Conservation (phyloP, 2,113 vertebrate genomes). For the Oncorhynchus clarkii region DNA sequence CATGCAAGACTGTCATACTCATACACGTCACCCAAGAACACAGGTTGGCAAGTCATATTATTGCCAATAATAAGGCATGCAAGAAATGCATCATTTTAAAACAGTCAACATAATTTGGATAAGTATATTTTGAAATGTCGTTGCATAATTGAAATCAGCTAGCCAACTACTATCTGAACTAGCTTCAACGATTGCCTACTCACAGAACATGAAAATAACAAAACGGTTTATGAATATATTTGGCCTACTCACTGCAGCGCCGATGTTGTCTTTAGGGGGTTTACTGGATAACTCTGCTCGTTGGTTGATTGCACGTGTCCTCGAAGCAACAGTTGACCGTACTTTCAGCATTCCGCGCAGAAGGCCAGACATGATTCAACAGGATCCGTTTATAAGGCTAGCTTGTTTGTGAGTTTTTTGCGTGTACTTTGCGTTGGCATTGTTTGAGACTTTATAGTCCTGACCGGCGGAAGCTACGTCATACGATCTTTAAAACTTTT, state of each 20-base stretch:
- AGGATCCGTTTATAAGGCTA: background rate
- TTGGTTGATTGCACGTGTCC: conserved; percentile 28
- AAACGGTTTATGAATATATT: background rate
- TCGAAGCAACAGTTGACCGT: background rate
- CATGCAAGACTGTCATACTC: too few relatives aligned
- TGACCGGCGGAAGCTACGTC: background rate
- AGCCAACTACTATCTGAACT: background rate
- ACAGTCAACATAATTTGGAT: background rate
- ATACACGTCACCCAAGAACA: background rate
- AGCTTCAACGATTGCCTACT: background rate
- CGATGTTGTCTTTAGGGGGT: conserved; percentile 29
- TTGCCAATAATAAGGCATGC: background rate
- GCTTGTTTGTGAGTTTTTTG: background rate
- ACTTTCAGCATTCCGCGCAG: conserved; percentile 3
- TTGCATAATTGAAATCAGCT: background rate
- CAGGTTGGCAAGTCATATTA: background rate
- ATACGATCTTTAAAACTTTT: background rate
- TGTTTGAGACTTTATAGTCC: background rate
- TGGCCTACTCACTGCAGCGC: conserved; percentile 46
- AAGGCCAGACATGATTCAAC: conserved; percentile 41
- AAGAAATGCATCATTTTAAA: background rate
- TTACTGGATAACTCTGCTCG: conserved; percentile 27
- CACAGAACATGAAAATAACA: background rate
- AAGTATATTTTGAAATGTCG: background rate
- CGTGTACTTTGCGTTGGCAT: background rate